These are phyloP conservation scores for Megaceryle torquata DNA, from an alignment of 2,113 vertebrate genomes.

Conservation along the genomic window DNA sequence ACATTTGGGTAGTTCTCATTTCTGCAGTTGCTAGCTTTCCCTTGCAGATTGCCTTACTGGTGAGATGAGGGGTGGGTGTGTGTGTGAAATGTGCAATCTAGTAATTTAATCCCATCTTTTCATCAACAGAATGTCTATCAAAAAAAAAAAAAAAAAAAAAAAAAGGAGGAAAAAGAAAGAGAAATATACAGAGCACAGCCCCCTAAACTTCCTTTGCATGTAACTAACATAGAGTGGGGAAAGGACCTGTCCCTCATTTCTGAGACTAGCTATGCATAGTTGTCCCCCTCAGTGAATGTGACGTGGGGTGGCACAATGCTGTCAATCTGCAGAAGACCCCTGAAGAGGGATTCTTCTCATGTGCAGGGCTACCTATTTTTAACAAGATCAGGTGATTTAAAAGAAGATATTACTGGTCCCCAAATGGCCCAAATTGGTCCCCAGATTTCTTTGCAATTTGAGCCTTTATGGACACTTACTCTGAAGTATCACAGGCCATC, in stretches of 20 bases:
- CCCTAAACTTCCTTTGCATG: neutral
- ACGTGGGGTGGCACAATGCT: neutral
- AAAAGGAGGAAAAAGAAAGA: too few species aligned
- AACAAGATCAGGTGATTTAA: neutral
- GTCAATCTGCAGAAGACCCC: neutral
- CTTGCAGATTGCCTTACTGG: neutral
- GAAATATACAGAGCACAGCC: neutral
- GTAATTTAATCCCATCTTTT: neutral
- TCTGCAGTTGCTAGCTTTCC: neutral
- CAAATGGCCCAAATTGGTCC: too few species aligned
- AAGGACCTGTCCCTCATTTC: neutral
- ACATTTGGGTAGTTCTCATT: neutral
- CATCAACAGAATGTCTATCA: neutral
- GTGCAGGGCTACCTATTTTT: neutral
- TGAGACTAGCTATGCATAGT: accelerated
- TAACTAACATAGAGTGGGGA: neutral
- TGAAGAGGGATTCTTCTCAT: neutral
- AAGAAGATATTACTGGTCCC: neutral
- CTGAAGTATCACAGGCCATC: neutral
- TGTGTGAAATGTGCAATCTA: neutral
- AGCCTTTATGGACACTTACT: neutral
- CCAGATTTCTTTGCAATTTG: neutral
- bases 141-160: neutral
- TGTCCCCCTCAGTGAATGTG: neutral
- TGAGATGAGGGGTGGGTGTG: neutral